Evolutionary conservation across 2,797 vertebrate genomes (phyloP), one percentile per base, ranked within the genome.

Genomic region (Lithobates sylvaticus): DNA sequence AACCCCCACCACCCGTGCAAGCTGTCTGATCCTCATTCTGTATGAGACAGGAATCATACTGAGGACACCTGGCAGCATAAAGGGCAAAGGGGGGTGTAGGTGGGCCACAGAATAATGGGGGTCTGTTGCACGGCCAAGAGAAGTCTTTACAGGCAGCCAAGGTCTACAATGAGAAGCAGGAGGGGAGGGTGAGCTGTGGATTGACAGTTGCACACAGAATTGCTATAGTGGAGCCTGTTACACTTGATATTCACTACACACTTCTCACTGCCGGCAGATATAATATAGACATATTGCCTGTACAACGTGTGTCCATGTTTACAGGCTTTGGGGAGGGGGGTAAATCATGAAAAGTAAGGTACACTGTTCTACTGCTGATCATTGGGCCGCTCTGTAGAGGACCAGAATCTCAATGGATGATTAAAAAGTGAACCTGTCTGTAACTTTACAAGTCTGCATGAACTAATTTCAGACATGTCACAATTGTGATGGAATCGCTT

Each of bases 111-210:
- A 76, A 58, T 32, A 76, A 54, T 61, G 74, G 74, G 50, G 47
- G 74, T 23, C 54, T 76, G 74, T 76, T 76, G 16, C 29, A 23
- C 18, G 47, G 74, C 74, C 74, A 76, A 61, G 50, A 76, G 13
- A 16, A 26, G 44, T 29, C 47, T 26, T 54, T 27, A 6, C 44
- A 61, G 47, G 27, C 74, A 58, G 74, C 74, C 74, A 76, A 76
- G 29, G 44, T 29, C n/a, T 29, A 76, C 27, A 29, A 27, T 32
- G 9, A 34, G 44, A 34, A 50, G 50, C 18, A 10, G 74, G 27
- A 10, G 27, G 18, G 47, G 44, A 32, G 74, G 10, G 54, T 10
- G 16, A 58, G 50, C 29, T 54, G 47, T 27, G 54, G 47, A 76
- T 29, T 76, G 74, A 76, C 50, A 54, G 3, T 74, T 61, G 7